These are phyloP conservation scores for Laodelphax striatellus DNA, from an alignment of 1,140 invertebrate species.

Conservation along the genomic window DNA sequence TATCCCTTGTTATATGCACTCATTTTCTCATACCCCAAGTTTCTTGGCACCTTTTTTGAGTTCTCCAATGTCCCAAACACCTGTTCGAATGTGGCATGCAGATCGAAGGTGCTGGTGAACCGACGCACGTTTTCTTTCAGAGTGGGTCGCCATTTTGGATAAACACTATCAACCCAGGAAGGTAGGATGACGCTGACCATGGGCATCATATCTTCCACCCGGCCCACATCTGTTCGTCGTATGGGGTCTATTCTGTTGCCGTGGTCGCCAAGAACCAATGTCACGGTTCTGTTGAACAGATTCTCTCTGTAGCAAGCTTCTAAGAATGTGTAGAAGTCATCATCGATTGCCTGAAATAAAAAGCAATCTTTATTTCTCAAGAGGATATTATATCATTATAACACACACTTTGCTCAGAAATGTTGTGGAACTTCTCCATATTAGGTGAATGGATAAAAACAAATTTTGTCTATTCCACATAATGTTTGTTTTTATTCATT, in stretches of 20 bases:
- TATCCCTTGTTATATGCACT: constrained; percentile 29
- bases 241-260: constrained; percentile 41
- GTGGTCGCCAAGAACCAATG: constrained; percentile 40
- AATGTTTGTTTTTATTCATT: no score
- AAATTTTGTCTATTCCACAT: no score
- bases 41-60: neutral
- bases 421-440: no score
- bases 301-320: constrained; percentile 25
- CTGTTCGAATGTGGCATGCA: constrained; percentile 27
- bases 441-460: no score
- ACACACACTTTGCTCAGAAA: neutral
- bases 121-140: constrained; percentile 33
- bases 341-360: constrained; percentile 31
- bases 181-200: constrained; percentile 41
- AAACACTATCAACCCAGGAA: constrained; percentile 29
- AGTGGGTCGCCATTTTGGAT: constrained; percentile 29
- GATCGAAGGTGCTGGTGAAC: constrained; percentile 34
- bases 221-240: constrained; percentile 38
- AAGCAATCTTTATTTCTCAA: no score
- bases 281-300: constrained; percentile 35
- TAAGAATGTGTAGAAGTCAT: constrained; percentile 33
- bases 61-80: constrained; percentile 8
- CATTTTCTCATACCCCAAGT: neutral
- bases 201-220: constrained; percentile 44
- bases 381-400: no score